Base-by-base conservation (phyloP, 2,797 vertebrate species). In the Macrochelys suwanniensis region DNA sequence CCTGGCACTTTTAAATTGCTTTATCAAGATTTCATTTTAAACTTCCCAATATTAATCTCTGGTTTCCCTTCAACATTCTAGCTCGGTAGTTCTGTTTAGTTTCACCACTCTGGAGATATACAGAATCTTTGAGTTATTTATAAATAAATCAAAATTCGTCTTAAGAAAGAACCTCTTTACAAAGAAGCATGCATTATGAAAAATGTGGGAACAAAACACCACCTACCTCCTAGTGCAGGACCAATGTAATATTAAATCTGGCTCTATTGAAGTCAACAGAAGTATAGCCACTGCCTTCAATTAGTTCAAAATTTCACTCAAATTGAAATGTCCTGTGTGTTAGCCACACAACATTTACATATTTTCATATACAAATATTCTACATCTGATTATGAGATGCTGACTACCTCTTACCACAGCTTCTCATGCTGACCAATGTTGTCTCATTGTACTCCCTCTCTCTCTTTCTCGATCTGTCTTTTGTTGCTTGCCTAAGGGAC, bases 171-270 rank as follows among this genome's bases (percentile, higher is more conserved):
- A 56, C 21, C 47, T 82, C 12, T 11, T n/a, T 61, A 49, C 1
- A 54, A 93, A 93, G 82, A 11, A 56, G 17, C 37, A 42, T 42
- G 37, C 37, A 42, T 89, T 26, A 59, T 71, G 61, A 84, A 50
- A 71, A 92, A 85, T 89, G 88, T 89, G 47, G 16, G 28, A 88
- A 82, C 21, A 50, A n/a, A 84, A 23, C n/a, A 51, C 54, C 56
- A 89, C 51, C 2, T 49, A 16, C 19, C 3, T 0, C 28, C 54
- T 15, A 2, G 7, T 19, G 57, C 57, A 37, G 1, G 26, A 6
- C n/a, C 23, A 7, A 47, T 5, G 10, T 74, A 33, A 37, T 0
- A 17, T 4, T 54, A 88, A 85, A 82, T 26, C 6, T 28, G 81
- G 28, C 21, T 59, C 84, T 2, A 0, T 6, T n/a, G 65, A 3